Evolutionary conservation across 2,797 vertebrate species (phyloP).

Genomic region (Crenuchus spilurus): DNA sequence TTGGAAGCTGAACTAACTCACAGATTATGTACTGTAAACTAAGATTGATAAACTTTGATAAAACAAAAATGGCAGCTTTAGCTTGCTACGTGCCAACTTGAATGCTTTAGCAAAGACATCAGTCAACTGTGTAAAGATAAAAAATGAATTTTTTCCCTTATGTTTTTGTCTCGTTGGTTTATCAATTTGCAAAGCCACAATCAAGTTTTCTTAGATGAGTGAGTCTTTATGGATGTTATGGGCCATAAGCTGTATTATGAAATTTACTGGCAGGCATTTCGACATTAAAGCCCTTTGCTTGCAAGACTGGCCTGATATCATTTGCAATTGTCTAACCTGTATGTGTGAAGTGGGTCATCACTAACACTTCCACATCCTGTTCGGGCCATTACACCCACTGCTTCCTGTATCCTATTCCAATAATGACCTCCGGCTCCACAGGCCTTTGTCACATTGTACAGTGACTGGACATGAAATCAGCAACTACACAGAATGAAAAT

Average conservation of each 20-base stretch:
- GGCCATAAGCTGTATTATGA: neutral
- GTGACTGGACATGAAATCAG: neutral
- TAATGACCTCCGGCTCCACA: constrained; percentile 30
- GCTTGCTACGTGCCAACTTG: too few relatives aligned
- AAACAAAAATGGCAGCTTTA: too few relatives aligned
- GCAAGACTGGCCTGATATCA: constrained; percentile 3
- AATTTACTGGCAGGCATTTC: constrained; percentile 29
- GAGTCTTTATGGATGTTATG: constrained; percentile 2
- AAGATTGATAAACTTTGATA: too few relatives aligned
- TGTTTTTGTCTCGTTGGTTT: too few relatives aligned
- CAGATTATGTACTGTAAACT: too few relatives aligned
- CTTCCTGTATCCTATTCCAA: constrained; percentile 49
- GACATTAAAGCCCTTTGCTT: constrained; percentile 8
- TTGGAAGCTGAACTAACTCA: too few relatives aligned
- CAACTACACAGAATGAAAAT: neutral
- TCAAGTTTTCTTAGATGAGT: neutral
- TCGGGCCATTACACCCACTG: constrained; percentile 11
- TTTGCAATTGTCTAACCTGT: constrained; percentile 27
- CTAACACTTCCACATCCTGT: constrained; percentile 27
- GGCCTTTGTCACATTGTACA: constrained; percentile 13
- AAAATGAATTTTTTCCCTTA: too few relatives aligned
- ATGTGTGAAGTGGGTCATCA: constrained; percentile 39
- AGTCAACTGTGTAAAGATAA: too few relatives aligned
- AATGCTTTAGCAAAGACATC: too few relatives aligned
- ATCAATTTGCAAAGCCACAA: neutral